These are phyloP conservation scores for Beroe forskalii DNA, from an alignment of 37 sponge, comb jelly and placozoan genomes.

Conservation along the genomic window DNA sequence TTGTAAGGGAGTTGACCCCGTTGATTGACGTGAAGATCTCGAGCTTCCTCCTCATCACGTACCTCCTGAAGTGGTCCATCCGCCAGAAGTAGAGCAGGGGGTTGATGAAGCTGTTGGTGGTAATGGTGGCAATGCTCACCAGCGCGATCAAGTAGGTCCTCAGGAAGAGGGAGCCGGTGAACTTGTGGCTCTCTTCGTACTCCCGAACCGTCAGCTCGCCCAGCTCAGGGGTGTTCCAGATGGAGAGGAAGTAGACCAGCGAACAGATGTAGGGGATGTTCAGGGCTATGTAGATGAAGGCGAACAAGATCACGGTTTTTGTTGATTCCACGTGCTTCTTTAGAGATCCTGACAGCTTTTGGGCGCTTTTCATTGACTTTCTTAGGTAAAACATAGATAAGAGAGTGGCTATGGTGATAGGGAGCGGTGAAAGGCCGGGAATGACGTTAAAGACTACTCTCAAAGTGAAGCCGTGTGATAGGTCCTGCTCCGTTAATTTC, in stretches of 20 bases:
- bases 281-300: not conserved
- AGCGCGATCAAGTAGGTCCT: not conserved
- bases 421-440: not conserved
- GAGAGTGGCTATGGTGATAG: not conserved
- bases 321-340: slow-evolving; percentile 21
- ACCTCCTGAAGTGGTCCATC: slow-evolving; percentile 12
- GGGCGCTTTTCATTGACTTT: not conserved
- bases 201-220: not conserved
- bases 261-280: slow-evolving; percentile 37
- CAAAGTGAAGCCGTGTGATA: not conserved
- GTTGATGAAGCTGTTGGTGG: slow-evolving; percentile 1
- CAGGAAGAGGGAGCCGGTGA: not conserved
- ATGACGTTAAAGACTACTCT: not conserved
- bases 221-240: not conserved
- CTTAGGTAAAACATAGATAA: not conserved
- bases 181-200: not conserved
- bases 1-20: too few species aligned
- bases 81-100: slow-evolving; percentile 15
- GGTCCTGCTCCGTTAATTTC: not conserved
- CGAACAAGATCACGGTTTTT: not conserved
- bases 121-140: not conserved
- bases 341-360: not conserved
- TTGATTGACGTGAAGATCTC: not conserved
- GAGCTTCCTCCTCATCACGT: not conserved
- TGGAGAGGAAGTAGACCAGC: not conserved